These are phyloP conservation scores for Myotis yumanensis DNA, from an alignment of 2,113 vertebrate species.

Conservation along the genomic window DNA sequence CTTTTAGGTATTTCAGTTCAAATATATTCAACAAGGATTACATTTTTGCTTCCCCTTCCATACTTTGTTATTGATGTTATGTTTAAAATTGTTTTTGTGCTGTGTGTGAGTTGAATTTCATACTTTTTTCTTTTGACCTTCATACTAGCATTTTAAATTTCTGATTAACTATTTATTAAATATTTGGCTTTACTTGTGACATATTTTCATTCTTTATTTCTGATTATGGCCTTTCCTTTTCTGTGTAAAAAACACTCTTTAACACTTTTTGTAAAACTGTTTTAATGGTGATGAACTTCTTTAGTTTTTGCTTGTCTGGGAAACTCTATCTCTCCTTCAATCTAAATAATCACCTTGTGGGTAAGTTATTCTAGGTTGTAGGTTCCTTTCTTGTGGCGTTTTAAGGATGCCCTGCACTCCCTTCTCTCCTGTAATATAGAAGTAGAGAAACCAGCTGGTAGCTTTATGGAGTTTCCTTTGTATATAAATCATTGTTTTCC, in stretches of 20 bases:
- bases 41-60: neutral
- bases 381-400: too few species aligned
- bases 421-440: neutral
- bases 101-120: neutral
- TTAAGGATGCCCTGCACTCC: neutral
- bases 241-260: neutral
- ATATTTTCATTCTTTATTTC: neutral
- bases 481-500: too few species aligned
- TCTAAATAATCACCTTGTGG: too few species aligned
- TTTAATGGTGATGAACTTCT: too few species aligned
- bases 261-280: neutral
- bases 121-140: neutral
- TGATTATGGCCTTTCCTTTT: neutral
- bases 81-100: neutral
- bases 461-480: neutral
- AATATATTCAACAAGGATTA: too few species aligned
- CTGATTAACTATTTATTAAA: neutral
- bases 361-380: too few species aligned
- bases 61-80: neutral
- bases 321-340: too few species aligned
- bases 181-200: too few species aligned
- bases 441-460: neutral
- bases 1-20: too few species aligned
- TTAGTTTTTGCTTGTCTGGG: too few species aligned
- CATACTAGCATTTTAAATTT: neutral